Conservation (phyloP, 2,113 vertebrate genomes). For the Sminthopsis crassicaudata region DNA sequence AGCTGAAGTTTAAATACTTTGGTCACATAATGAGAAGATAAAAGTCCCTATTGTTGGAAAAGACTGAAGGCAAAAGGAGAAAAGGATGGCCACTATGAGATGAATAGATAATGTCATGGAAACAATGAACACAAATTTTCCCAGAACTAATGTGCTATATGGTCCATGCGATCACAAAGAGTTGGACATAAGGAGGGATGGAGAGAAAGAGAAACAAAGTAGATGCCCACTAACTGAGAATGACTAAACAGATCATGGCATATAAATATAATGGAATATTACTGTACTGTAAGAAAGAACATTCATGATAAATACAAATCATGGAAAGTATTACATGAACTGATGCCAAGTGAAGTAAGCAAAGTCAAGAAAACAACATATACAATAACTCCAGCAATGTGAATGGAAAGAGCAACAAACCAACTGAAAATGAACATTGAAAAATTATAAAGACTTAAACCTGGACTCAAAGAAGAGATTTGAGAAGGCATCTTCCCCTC, state of each 20-base stretch:
- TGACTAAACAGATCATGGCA: background rate
- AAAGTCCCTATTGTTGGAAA: too few relatives aligned
- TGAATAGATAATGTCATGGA: too few relatives aligned
- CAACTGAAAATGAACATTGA: background rate
- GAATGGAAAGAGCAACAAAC: background rate
- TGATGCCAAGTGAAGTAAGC: background rate
- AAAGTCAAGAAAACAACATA: background rate
- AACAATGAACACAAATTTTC: too few relatives aligned
- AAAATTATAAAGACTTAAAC: background rate
- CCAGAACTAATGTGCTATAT: too few relatives aligned
- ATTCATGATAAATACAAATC: background rate
- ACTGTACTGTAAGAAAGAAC: background rate
- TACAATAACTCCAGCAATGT: background rate
- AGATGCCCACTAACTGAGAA: background rate
- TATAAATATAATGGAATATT: background rate
- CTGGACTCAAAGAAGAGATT: background rate
- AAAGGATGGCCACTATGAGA: too few relatives aligned
- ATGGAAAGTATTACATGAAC: background rate
- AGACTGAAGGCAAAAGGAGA: too few relatives aligned
- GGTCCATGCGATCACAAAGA: too few relatives aligned
- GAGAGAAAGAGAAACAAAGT: background rate
- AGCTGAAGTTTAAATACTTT: too few relatives aligned
- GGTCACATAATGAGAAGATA: too few relatives aligned
- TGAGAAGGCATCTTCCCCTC: background rate
- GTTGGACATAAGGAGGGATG: too few relatives aligned